These are phyloP conservation scores for Halictus ligatus DNA, from an alignment of 2,888 invertebrate species.

Conservation along the genomic window DNA sequence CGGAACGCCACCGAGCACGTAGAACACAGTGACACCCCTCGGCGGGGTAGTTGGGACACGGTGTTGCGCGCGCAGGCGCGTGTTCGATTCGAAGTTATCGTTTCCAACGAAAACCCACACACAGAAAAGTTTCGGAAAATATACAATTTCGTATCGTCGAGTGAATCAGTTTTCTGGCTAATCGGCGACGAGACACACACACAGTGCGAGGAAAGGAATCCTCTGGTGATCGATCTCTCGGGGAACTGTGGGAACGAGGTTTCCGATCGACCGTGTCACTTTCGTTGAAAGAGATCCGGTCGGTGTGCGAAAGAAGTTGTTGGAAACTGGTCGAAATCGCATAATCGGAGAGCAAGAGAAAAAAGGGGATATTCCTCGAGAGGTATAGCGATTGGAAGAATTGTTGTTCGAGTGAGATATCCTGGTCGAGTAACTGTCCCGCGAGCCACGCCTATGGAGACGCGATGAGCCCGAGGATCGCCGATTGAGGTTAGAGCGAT, in stretches of 20 bases:
- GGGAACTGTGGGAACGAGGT: neutral
- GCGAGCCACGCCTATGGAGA: constrained; percentile 23
- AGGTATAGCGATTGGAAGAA: neutral
- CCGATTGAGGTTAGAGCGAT: constrained; percentile 65
- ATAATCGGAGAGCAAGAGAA: neutral
- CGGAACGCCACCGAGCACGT: neutral
- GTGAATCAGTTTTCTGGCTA: neutral
- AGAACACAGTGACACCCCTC: neutral
- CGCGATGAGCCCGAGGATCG: constrained; percentile 35
- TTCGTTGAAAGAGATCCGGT: neutral
- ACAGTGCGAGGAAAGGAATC: neutral
- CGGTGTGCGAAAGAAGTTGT: neutral
- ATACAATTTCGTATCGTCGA: neutral
- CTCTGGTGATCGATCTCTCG: neutral
- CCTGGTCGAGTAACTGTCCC: neutral
- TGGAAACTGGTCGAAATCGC: neutral
- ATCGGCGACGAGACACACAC: too few species aligned
- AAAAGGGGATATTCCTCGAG: neutral
- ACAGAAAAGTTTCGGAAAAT: neutral
- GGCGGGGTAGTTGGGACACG: neutral
- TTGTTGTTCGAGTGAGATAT: neutral
- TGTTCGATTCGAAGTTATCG: constrained; percentile 14
- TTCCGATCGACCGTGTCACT: neutral
- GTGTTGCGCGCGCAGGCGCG: constrained; percentile 12
- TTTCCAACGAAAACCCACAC: neutral